Base-by-base conservation (phyloP, 2,888 invertebrate species). In the Cephus rjabovi region DNA sequence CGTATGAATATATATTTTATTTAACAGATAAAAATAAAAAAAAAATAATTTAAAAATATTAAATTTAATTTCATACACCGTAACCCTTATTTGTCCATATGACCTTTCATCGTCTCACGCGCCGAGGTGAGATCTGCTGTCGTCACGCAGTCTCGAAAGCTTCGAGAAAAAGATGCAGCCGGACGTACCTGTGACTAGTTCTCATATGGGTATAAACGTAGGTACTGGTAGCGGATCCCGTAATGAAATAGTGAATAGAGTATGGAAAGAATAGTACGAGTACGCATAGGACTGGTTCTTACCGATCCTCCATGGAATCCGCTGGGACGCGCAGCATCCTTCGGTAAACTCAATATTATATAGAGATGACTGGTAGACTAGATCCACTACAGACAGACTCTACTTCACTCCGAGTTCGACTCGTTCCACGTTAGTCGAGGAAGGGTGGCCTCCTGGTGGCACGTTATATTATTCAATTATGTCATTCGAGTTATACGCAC, bases 391-490 rank as follows among this genome's bases (percentile, higher is more conserved):
- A 56, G 56, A 56, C 56, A 56, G 56, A 23, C 56, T 56, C 23
- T 56, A 56, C 56, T 56, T 56, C 56, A 56, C 9, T 56, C 23
- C 56, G 56, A 56, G 56, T 23, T 56, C 56, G 56, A 56, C 56
- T 56, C 56, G 56, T 56, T 56, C 56, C 56, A 9, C 56, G 56
- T 56, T 56, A 56, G 56, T 56, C 56, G 56, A 56, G 56, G 82
- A 85, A 86, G 87, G 86, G 85, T 86, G 83, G 83, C 84, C 83
- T 81, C 77, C 70, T 70, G 76, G 74, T 77, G 75, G 76, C 84
- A 77, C 87, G 88, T 90, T 91, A 90, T 91, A 90, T 91, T 89
- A 91, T 91, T 91, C 90, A 91, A 91, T 90, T 90, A 90, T 90
- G 90, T 89, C 90, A 90, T 90, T 87, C 87, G 83, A 86, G 89